These are phyloP conservation scores for Patella ulyssiponensis DNA, from an alignment of 2,888 invertebrate genomes.

Conservation along the genomic window DNA sequence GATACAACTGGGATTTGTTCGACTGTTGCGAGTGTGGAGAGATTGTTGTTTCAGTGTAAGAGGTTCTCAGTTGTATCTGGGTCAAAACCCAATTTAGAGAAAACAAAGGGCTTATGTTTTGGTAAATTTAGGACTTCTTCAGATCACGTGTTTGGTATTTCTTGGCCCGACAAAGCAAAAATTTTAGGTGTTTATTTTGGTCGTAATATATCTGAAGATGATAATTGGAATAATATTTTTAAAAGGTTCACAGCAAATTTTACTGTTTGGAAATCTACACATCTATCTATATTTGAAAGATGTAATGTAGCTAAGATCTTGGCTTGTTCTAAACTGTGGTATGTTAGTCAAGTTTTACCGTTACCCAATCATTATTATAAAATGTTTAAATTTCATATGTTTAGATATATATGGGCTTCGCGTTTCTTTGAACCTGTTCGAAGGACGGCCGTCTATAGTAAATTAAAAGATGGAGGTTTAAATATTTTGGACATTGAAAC, in stretches of 20 bases:
- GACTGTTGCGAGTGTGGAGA: background rate
- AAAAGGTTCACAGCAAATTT: slow-evolving; percentile 30
- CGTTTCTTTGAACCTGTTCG: slow-evolving; percentile 10
- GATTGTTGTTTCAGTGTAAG: slow-evolving; percentile 6
- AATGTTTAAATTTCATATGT: background rate
- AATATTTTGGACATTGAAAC: slow-evolving; percentile 23
- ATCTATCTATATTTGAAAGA: slow-evolving; percentile 5
- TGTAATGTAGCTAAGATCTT: background rate
- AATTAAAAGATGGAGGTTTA: slow-evolving; percentile 27
- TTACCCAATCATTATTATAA: background rate
- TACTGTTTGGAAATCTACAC: slow-evolving; percentile 23
- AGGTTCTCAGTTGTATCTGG: slow-evolving; percentile 19
- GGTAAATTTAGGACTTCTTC: slow-evolving; percentile 20
- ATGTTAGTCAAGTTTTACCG: background rate
- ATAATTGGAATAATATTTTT: slow-evolving; percentile 31
- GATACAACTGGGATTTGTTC: slow-evolving; percentile 4
- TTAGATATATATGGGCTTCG: background rate
- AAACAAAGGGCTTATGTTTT: slow-evolving; percentile 8
- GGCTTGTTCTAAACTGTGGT: slow-evolving; percentile 3
- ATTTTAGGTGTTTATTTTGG: slow-evolving; percentile 40
- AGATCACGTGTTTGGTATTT: slow-evolving; percentile 24
- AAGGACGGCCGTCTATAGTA: slow-evolving; percentile 23
- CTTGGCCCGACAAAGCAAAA: slow-evolving; percentile 37
- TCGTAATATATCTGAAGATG: slow-evolving; percentile 26
- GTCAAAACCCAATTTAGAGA: slow-evolving; percentile 20